These are phyloP conservation scores for Cyclina sinensis DNA, from an alignment of 1,140 invertebrate species.

Conservation along the genomic window DNA sequence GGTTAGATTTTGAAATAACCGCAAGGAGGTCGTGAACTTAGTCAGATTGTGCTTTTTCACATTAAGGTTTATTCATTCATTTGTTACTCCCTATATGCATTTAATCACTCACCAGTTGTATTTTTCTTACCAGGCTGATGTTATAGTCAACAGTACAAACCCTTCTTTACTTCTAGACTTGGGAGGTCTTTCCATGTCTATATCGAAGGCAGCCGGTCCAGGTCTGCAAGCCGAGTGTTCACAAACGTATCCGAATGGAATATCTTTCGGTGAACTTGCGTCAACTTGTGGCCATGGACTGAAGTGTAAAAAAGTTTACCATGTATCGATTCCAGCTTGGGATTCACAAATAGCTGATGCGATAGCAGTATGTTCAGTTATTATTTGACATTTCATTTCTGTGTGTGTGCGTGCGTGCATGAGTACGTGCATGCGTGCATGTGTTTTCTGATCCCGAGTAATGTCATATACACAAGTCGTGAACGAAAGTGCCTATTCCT, in stretches of 20 bases:
- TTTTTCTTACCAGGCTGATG: slow-evolving; percentile 44
- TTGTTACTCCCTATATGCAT: too few species aligned
- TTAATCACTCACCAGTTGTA: too few species aligned
- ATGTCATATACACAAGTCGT: too few species aligned
- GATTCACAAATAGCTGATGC: slow-evolving; percentile 14
- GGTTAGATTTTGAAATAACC: too few species aligned
- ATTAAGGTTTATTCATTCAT: too few species aligned
- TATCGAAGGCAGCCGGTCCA: slow-evolving; percentile 19
- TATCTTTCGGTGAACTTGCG: slow-evolving; percentile 32
- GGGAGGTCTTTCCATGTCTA: slow-evolving; percentile 34
- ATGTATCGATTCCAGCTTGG: slow-evolving; percentile 34
- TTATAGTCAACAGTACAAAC: slow-evolving; percentile 52
- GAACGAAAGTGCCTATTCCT: too few species aligned
- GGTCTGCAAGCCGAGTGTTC: slow-evolving; percentile 49
- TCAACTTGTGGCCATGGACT: slow-evolving; percentile 24
- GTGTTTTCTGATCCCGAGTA: too few species aligned
- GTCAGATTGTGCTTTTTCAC: too few species aligned
- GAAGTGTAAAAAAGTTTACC: slow-evolving; percentile 42
- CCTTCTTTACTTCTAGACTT: background rate
- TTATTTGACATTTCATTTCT: too few species aligned
- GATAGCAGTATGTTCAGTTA: background rate
- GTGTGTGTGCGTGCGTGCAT: too few species aligned
- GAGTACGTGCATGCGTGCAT: too few species aligned
- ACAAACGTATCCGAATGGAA: slow-evolving; percentile 49
- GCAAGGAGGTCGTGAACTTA: too few species aligned